Evolutionary conservation across 2,888 invertebrate species (phyloP), one percentile per base, ranked within the genome.

Genomic region (Hydriomena furcata): DNA sequence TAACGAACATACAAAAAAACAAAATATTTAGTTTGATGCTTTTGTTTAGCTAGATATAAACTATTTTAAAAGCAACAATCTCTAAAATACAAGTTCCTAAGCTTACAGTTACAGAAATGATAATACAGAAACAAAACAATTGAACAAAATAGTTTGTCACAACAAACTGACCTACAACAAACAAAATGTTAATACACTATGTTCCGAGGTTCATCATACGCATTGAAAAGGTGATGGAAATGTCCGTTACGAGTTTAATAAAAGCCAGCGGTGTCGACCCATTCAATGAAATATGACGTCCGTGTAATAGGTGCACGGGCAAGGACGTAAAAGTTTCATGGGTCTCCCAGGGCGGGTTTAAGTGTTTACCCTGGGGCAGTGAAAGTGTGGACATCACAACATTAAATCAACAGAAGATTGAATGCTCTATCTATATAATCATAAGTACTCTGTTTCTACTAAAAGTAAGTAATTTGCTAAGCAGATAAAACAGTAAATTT

Each of bases 281-380:
- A 52, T 52, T 52, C 47, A 43, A 47, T 52, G 47, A 52, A 47
- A 48, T 52, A 52, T 52, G 52, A 52, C 52, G 43, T 51, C 38
- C 47, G 31, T 43, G 47, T 48, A 47, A 47, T 47, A 43, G 52
- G 69, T 68, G 66, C 61, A 65, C 64, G 70, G 74, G 63, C 66
- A 66, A 63, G 66, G 63, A 65, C 71, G 69, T 78, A 76, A 79
- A 77, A 73, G 65, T 76, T 76, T 79, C 71, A 76, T 67, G 71
- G 65, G 61, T 51, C 41, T 52, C 45, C 31, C 47, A 52, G 52
- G 30, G 52, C 34, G 17, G 46, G 47, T 12, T 52, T 43, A 28
- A 46, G 52, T 34, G 36, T 42, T 46, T 28, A 37, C 28, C 34
- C 35, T 23, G 43, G 43, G 34, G 38, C 28, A 47, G 30, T 8